Base-by-base conservation (phyloP, 2,888 invertebrate genomes). In the Mermis nigrescens region DNA sequence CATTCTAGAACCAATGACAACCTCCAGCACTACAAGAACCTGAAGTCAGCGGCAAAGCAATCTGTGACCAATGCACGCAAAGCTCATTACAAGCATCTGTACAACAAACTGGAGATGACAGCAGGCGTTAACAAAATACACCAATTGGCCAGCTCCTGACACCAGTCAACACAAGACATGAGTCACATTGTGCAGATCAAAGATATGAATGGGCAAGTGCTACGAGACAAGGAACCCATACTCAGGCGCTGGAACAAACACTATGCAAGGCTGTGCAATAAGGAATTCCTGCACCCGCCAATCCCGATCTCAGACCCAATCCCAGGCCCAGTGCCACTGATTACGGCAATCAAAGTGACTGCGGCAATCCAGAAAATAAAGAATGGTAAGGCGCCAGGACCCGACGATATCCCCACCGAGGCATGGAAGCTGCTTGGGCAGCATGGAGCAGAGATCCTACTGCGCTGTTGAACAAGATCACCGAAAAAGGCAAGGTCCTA, bases 341-440 rank as follows among this genome's bases (percentile, higher is more conserved):
- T 45, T 22, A 56, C 4, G 22, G 22, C n/a, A 7, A 15, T 24
- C 7, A n/a, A 56, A 46, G 57, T 56, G n/a, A 19, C 7, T 2
- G 38, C 22, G 22, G 57, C 38, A n/a, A 55, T 19, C 7, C 46
- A 24, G 22, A 46, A 56, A 56, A 56, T 56, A 28, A 48, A 45
- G 32, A 31, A 31, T n/a, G 57, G 57, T n/a, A 56, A 56, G 46
- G 57, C 46, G 27, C 12, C 32, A 12, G 57, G 57, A 24, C 45
- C 57, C n/a, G 57, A 56, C 24, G 46, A 56, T 45, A 56, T 56
- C 57, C 38, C 57, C 4, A n/a, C 46, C 12, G 46, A 56, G 27
- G 26, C n/a, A 19, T 56, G 57, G 46, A 56, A 56, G 27, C n/a
- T n/a, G n/a, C n/a, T n/a, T n/a, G n/a, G n/a, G n/a, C n/a, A n/a